Base-by-base conservation (phyloP, 2,113 vertebrate species). In the Cyanoderma ruficeps region DNA sequence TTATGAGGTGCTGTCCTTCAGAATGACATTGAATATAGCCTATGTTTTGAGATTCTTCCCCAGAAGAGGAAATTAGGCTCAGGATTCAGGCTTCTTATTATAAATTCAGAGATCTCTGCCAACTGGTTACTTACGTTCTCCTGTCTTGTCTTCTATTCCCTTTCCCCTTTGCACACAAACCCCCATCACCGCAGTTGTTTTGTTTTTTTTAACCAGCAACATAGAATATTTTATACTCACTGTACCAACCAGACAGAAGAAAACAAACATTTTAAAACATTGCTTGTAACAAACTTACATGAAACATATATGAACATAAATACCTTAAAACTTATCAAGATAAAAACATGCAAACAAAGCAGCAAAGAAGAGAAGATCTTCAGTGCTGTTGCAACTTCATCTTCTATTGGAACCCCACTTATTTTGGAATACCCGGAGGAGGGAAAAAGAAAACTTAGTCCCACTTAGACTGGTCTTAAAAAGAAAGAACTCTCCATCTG, bases 1-100 rank as follows among this genome's bases (percentile, higher is more conserved):
- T 44, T 89, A 11, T 92, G 64, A 81, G 44, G 63, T n/a, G 7
- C n/a, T 87, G n/a, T 77, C 76, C 89, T 96, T 94, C 68, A 83
- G 56, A 91, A 93, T 75, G 52, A 78, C 83, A 94, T 89, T 92
- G 83, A 68, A 23, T 87, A 63, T 37, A 75, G n/a, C 14, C n/a
- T 60, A 3, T 60, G 56, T 68, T 91, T 68, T 68, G 41, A 82
- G 15, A 78, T 60, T 81, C 44, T 92, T 74, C 15, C 15, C 14
- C 12, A 60, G 21, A 12, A 20, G 11, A 81, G 22, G 47, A 92
- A 94, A 75, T 44, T 15, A 84, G 7, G 12, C 12, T 55, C 15
- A 50, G 41, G 15, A 35, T 41, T 72, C 44, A 56, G n/a, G 4
- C 8, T 81, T 87, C 55, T 68, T 83, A 1, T 6, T 80, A 21